phyloP scores from a whole-genome alignment of 2,113 vertebrate genomes.

The Thunnus maccoyii region DNA sequence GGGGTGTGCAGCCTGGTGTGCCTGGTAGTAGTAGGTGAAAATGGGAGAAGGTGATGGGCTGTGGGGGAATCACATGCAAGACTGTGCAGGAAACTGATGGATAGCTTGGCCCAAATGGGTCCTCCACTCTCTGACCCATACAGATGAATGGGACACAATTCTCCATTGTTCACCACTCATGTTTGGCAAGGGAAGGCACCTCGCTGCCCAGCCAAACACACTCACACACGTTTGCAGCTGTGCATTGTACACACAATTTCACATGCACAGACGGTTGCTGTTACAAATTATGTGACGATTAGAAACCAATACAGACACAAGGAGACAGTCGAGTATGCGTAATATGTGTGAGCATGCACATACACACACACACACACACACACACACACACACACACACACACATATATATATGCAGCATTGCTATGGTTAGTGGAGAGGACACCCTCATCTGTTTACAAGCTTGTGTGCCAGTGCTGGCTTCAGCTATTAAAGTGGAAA shows the following conservation, averaged over 20 bases:
- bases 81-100: conserved; percentile 33
- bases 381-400: conserved; percentile 16
- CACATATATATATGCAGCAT: background rate
- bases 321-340: conserved; percentile 27
- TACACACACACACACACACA: background rate
- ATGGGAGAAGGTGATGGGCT: conserved; percentile 22
- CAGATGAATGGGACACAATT: conserved; percentile 48
- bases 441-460: conserved; percentile 56
- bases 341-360: conserved; percentile 20
- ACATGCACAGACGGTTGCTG: conserved; percentile 42
- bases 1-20: conserved; percentile 29
- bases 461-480: conserved; percentile 22
- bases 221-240: conserved; percentile 33
- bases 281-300: conserved; percentile 53
- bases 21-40: conserved; percentile 13
- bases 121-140: conserved; percentile 50
- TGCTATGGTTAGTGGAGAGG: conserved; percentile 25
- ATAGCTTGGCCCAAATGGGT: conserved; percentile 43
- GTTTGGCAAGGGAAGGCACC: conserved; percentile 30
- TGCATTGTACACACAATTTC: conserved; percentile 36
- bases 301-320: conserved; percentile 52
- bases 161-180: conserved; percentile 53
- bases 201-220: conserved; percentile 13
- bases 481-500: conserved; percentile 56
- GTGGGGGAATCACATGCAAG: conserved; percentile 14